phyloP scores from a whole-genome alignment of 2,888 invertebrate species.

The Thysanoteuthis rhombus region DNA sequence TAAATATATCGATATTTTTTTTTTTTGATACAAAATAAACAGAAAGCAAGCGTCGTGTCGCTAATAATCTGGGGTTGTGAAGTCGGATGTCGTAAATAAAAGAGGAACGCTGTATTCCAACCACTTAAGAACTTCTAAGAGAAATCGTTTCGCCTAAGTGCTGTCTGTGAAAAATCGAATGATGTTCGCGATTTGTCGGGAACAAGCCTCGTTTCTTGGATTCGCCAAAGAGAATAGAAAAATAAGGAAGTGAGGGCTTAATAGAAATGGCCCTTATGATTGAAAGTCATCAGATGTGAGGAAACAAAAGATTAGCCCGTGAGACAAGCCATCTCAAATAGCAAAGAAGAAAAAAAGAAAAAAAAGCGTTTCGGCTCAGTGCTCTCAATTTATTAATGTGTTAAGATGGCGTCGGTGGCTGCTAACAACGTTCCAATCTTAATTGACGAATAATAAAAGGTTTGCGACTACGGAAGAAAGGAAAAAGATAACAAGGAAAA shows the following conservation, averaged over 20 bases:
- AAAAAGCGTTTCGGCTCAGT: background rate
- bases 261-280: conserved; percentile 12
- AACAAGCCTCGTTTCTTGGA: too few relatives aligned
- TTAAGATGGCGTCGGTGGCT: background rate
- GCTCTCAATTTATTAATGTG: background rate
- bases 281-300: background rate
- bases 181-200: too few relatives aligned
- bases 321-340: background rate
- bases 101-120: too few relatives aligned
- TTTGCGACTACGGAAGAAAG: background rate
- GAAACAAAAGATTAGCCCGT: background rate
- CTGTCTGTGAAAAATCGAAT: too few relatives aligned
- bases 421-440: background rate
- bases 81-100: too few relatives aligned
- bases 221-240: background rate
- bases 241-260: background rate
- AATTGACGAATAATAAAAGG: background rate
- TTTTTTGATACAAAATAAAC: too few relatives aligned
- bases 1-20: too few relatives aligned
- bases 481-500: background rate
- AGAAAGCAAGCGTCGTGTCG: too few relatives aligned
- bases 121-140: too few relatives aligned
- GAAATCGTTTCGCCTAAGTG: too few relatives aligned
- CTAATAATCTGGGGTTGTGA: too few relatives aligned
- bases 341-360: background rate